Conservation (phyloP, 2,797 vertebrate species). For the Amphiprion clarkii region DNA sequence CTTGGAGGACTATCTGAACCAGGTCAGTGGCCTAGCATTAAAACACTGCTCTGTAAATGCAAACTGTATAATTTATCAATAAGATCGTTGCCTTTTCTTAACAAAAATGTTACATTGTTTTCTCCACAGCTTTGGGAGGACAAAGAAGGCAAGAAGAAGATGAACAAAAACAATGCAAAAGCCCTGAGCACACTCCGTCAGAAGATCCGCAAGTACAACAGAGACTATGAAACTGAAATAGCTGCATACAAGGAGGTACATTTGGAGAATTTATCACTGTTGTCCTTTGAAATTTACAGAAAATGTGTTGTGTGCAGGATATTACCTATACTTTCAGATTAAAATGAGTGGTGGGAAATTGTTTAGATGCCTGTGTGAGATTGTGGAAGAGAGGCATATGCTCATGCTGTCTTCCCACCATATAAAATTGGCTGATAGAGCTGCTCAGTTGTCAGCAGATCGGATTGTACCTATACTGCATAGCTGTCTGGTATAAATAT, state of each 20-base stretch:
- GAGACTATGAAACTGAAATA: constrained; percentile 91
- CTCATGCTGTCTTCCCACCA: neutral
- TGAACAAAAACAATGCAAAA: constrained; percentile 97
- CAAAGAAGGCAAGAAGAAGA: constrained; percentile 95
- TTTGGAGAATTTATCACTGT: neutral
- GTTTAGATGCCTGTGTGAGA: neutral
- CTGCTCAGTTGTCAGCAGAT: neutral
- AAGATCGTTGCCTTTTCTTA: neutral
- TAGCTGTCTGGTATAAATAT: neutral
- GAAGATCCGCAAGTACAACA: constrained; percentile 96
- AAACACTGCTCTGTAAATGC: neutral
- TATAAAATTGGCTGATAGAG: neutral
- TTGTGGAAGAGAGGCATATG: neutral
- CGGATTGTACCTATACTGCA: neutral
- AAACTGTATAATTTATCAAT: neutral
- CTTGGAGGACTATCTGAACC: constrained; percentile 93
- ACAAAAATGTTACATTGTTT: neutral
- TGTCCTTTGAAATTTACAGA: neutral
- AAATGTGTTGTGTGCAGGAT: neutral
- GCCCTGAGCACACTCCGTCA: constrained; percentile 93
- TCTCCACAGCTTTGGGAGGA: constrained; percentile 91
- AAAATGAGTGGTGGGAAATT: neutral
- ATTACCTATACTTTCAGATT: neutral
- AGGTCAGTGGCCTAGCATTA: constrained; percentile 78
- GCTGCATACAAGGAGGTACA: constrained; percentile 90